Evolutionary conservation across 2,797 vertebrate species (phyloP).

Genomic region (Spinus pinus): DNA sequence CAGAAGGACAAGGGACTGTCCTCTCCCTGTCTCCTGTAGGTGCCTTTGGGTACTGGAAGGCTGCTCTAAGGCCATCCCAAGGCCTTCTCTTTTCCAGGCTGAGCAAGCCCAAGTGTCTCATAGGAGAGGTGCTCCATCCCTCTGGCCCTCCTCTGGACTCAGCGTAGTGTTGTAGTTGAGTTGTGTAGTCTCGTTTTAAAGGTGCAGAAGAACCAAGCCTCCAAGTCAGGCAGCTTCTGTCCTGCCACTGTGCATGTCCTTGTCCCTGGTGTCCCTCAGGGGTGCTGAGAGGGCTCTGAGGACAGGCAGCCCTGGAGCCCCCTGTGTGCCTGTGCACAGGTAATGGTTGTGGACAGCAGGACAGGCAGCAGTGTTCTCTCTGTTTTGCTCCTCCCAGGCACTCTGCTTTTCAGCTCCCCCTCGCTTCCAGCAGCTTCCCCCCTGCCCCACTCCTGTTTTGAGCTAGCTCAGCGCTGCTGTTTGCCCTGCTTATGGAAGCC

Average conservation of each 20-base stretch:
- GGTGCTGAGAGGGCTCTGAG: not conserved
- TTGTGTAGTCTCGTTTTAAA: not conserved
- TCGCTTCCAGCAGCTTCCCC: not conserved
- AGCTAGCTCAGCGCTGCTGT: not conserved
- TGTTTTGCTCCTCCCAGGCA: accelerated
- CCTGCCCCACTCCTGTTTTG: not conserved
- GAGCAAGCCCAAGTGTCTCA: not conserved
- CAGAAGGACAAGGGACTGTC: not conserved
- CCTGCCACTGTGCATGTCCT: not conserved
- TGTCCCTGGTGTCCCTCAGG: not conserved
- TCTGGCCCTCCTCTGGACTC: not conserved
- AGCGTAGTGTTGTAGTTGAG: not conserved
- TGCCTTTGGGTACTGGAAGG: not conserved
- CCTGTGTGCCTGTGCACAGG: not conserved
- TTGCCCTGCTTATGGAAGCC: not conserved
- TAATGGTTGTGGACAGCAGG: not conserved
- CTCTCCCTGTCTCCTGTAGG: not conserved
- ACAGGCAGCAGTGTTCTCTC: not conserved
- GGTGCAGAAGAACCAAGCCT: not conserved
- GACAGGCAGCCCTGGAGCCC: not conserved
- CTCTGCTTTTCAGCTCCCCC: not conserved
- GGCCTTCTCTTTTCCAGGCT: not conserved
- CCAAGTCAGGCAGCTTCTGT: not conserved
- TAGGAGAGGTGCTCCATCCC: not conserved
- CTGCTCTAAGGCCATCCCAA: not conserved